Conservation (phyloP, 2,113 vertebrate species). For the Chloebia gouldiae region DNA sequence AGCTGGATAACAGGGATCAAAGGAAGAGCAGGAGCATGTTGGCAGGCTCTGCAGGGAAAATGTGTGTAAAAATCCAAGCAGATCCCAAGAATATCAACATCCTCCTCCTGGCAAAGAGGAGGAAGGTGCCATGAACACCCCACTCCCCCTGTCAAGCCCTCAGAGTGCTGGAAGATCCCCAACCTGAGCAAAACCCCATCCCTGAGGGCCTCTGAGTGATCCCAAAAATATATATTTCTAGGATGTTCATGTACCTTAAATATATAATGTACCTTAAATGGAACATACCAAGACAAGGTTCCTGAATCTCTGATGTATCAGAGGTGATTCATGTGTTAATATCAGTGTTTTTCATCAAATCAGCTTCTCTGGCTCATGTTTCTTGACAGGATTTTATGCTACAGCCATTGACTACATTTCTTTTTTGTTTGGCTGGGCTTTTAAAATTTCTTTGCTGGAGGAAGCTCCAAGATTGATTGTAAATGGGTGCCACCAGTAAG, state of each 20-base stretch:
- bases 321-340: fast-evolving
- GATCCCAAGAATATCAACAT: neutral
- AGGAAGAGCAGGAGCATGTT: neutral
- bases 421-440: neutral
- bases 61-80: fast-evolving
- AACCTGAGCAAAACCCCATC: neutral
- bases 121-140: too few relatives aligned
- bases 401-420: neutral
- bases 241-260: neutral
- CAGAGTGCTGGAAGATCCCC: neutral
- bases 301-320: neutral
- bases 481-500: neutral
- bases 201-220: neutral
- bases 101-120: neutral
- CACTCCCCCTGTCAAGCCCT: neutral
- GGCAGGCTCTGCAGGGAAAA: neutral
- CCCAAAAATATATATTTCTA: neutral
- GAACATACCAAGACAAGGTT: neutral
- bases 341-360: neutral
- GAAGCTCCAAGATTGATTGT: neutral
- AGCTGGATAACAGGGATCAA: neutral
- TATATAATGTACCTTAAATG: neutral
- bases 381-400: neutral
- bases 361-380: neutral
- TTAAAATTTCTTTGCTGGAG: neutral